These are phyloP conservation scores for Pseudomugil tenellus DNA, from an alignment of 2,797 vertebrate genomes.

Conservation along the genomic window DNA sequence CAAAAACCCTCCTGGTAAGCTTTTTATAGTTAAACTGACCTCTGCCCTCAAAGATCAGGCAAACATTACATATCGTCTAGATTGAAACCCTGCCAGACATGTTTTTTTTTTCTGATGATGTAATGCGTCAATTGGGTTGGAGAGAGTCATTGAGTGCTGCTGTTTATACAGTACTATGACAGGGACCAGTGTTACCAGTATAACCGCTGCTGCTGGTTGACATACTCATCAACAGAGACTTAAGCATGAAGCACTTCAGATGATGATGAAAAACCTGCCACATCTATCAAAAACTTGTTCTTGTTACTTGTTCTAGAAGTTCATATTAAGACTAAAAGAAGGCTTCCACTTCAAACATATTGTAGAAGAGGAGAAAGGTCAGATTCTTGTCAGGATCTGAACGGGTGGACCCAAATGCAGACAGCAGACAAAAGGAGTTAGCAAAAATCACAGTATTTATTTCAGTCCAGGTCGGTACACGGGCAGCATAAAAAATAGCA, in stretches of 20 bases:
- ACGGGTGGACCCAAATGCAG: too few relatives aligned
- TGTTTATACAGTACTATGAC: background rate
- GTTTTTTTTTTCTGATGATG: background rate
- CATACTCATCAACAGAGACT: background rate
- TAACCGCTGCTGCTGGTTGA: background rate
- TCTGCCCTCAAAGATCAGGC: constrained; percentile 20
- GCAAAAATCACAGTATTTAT: too few relatives aligned
- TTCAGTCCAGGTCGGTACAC: too few relatives aligned
- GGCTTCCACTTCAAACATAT: background rate
- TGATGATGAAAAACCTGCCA: background rate
- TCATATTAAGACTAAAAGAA: background rate
- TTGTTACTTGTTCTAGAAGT: background rate
- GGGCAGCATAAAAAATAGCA: too few relatives aligned
- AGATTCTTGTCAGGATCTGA: too few relatives aligned
- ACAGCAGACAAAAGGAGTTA: too few relatives aligned
- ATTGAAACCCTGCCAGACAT: background rate
- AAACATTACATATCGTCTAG: constrained; percentile 7
- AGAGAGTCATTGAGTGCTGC: background rate
- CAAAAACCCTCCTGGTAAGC: background rate
- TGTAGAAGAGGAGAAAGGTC: background rate
- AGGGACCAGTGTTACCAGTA: background rate
- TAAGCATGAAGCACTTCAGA: background rate
- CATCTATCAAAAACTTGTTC: background rate
- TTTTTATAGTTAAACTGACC: constrained; percentile 33
- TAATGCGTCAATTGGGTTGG: background rate